These are phyloP conservation scores for Argyresthia albistria DNA, from an alignment of 2,888 invertebrate species.

Conservation along the genomic window DNA sequence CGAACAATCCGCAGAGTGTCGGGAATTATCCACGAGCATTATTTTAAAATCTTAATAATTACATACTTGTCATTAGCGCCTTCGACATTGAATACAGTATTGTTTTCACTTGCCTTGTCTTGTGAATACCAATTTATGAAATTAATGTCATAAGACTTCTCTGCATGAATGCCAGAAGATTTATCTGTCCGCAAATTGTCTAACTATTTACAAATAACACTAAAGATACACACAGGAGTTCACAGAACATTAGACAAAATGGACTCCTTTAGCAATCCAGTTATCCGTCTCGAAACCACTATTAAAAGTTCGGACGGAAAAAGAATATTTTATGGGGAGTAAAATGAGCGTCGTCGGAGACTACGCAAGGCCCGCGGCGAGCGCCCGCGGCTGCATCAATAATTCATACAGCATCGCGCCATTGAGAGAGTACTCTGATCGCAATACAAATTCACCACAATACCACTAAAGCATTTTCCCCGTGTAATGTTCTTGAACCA, in stretches of 20 bases:
- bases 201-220: background rate
- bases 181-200: slow-evolving; percentile 16
- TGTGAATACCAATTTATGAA: no score
- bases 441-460: slow-evolving; percentile 52
- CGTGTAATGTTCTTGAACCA: no score
- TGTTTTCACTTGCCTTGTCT: no score
- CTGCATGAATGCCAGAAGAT: no score
- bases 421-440: slow-evolving; percentile 69
- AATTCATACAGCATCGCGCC: slow-evolving; percentile 63
- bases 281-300: slow-evolving; percentile 23
- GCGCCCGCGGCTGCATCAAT: slow-evolving; percentile 44
- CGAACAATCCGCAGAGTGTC: background rate
- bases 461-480: background rate
- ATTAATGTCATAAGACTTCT: no score
- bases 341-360: slow-evolving; percentile 24
- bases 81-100: background rate
- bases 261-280: slow-evolving; percentile 8
- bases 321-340: slow-evolving; percentile 52
- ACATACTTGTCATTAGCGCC: background rate
- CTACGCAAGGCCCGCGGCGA: slow-evolving; percentile 31
- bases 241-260: no score
- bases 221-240: no score
- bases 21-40: slow-evolving; percentile 1
- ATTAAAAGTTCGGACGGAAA: slow-evolving; percentile 31
- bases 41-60: slow-evolving; percentile 38